Conservation (phyloP, 2,797 vertebrate genomes). For the Amniataba percoides region DNA sequence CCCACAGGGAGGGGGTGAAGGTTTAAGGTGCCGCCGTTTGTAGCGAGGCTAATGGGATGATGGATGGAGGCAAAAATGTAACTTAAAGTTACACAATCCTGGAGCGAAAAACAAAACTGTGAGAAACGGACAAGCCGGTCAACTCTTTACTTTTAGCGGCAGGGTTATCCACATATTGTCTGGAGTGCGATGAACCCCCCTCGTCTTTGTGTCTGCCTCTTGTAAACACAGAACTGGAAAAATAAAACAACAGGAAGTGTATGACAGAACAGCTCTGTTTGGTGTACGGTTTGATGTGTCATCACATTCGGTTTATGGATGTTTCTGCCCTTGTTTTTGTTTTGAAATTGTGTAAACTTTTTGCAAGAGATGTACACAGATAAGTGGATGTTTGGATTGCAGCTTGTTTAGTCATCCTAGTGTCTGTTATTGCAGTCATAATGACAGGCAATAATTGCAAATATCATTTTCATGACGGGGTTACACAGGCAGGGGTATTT, state of each 20-base stretch:
- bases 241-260: slow-evolving; percentile 85
- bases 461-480: slow-evolving; percentile 72
- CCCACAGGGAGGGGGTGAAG: background rate
- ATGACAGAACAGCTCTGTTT: slow-evolving; percentile 79
- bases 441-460: slow-evolving; percentile 80
- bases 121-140: slow-evolving; percentile 11
- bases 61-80: slow-evolving; percentile 31
- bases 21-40: slow-evolving; percentile 24
- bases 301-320: slow-evolving; percentile 81
- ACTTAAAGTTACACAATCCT: slow-evolving; percentile 25
- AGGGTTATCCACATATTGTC: slow-evolving; percentile 51
- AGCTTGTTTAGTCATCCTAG: slow-evolving; percentile 81
- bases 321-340: slow-evolving; percentile 84
- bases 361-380: slow-evolving; percentile 86
- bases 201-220: slow-evolving; percentile 76
- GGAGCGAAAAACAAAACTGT: background rate
- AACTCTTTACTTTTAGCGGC: slow-evolving; percentile 18
- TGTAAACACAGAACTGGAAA: slow-evolving; percentile 75
- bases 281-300: slow-evolving; percentile 82
- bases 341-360: slow-evolving; percentile 85
- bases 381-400: slow-evolving; percentile 83
- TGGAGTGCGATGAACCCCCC: slow-evolving; percentile 20
- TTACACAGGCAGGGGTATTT: slow-evolving; percentile 13
- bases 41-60: slow-evolving; percentile 17
- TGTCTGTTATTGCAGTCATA: slow-evolving; percentile 83